These are phyloP conservation scores for Chirona hameri DNA, from an alignment of 2,888 invertebrate genomes.

Conservation along the genomic window DNA sequence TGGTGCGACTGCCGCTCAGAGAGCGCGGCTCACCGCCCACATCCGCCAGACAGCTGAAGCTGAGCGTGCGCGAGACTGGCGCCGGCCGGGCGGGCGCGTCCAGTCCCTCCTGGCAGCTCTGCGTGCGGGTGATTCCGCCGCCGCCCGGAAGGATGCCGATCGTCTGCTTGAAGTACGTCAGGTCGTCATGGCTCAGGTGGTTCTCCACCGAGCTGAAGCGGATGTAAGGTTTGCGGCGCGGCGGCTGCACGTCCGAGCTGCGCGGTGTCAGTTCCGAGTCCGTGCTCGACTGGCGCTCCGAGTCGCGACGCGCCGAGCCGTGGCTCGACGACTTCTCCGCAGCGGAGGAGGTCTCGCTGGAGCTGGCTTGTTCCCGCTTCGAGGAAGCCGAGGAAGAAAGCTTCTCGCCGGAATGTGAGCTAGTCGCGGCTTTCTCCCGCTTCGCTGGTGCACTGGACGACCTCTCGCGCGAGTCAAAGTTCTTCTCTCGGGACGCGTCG, in stretches of 20 bases:
- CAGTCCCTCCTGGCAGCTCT: conserved; percentile 40
- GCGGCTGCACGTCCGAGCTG: conserved; percentile 34
- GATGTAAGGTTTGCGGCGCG: conserved; percentile 38
- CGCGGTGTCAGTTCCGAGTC: background rate
- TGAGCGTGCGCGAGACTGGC: conserved; percentile 37
- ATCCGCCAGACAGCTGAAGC: conserved; percentile 38
- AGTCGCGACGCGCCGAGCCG: background rate
- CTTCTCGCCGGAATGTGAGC: too few species aligned
- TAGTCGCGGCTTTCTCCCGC: background rate
- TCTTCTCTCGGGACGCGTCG: background rate
- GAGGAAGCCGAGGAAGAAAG: background rate
- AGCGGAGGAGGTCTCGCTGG: background rate
- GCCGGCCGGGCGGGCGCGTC: conserved; percentile 31
- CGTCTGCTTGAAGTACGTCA: conserved; percentile 35
- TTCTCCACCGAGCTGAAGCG: conserved; percentile 36
- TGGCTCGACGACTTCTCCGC: background rate
- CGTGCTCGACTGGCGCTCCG: background rate
- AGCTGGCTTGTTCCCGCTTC: background rate
- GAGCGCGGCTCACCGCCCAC: conserved; percentile 33
- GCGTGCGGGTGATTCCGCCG: conserved; percentile 37
- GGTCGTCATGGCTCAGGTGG: conserved; percentile 33
- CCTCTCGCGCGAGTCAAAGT: background rate
- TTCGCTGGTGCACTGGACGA: background rate
- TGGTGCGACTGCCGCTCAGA: conserved; percentile 32
- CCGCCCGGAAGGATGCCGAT: conserved; percentile 32